Evolutionary conservation across 2,888 invertebrate species (phyloP), one percentile per base, ranked within the genome.

Genomic region (Melanophora roralis): DNA sequence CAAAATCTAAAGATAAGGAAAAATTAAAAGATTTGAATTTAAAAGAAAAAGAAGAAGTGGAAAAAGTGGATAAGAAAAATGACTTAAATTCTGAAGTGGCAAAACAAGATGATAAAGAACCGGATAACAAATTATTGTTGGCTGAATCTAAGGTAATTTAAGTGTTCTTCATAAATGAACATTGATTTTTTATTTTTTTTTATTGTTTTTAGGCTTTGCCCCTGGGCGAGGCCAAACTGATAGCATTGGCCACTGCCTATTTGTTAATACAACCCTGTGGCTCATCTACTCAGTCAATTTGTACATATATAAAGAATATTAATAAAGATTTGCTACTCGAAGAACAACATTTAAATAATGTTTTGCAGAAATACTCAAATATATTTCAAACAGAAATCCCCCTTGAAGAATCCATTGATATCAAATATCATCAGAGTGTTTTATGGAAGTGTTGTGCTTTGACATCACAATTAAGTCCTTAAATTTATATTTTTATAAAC

Each of bases 181-280:
- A 27, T 5, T 5, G 4, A 3, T 27, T 27, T 27, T 27, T 5
- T 6, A 27, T 6, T 3, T 27, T 27, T 27, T 3, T 27, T 27
- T 5, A 3, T 5, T 5, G 3, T 5, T 51, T 67, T 14, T 23
- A 83, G 69, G 57, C 81, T 14, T 82, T 83, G 14, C 73, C 80
- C 2, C 76, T 85, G 7, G 84, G 84, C 73, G 94, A 94, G 87
- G 96, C 95, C 0, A 94, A 93, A 88, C 91, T 96, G n/a, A 94
- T 96, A 83, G 95, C 96, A 76, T 92, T 98, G 73, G 94, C 97
- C 85, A 95, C 97, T 4, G 95, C 97, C 7, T 98, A 97, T 90
- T 92, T 98, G 65, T 86, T 90, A 34, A 95, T 98, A 43, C 98
- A 98, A 90, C 98, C 98, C 0, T 95, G 95, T 86, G 98, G 98